These are phyloP conservation scores for Lycorma delicatula DNA, from an alignment of 1,140 invertebrate genomes.

Conservation along the genomic window DNA sequence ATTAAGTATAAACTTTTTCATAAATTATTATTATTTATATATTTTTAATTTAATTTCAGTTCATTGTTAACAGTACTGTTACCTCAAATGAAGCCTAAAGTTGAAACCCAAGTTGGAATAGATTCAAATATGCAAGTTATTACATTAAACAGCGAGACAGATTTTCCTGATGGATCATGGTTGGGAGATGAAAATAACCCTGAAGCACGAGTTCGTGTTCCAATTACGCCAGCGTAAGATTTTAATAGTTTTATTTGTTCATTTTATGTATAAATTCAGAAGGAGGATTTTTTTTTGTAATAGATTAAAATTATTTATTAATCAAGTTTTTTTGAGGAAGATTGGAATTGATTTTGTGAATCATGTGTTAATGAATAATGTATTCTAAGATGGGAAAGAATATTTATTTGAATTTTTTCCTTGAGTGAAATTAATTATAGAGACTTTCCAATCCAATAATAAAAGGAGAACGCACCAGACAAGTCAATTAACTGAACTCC, in stretches of 20 bases:
- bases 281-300: neutral
- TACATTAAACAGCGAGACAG: conserved; percentile 36
- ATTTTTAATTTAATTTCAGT: too few relatives aligned
- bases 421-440: too few relatives aligned
- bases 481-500: too few relatives aligned
- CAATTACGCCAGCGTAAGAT: conserved; percentile 42
- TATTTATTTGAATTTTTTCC: too few relatives aligned
- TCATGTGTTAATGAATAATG: too few relatives aligned
- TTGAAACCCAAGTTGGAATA: conserved; percentile 16
- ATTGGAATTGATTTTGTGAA: too few relatives aligned
- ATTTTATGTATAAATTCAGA: neutral
- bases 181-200: conserved; percentile 45
- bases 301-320: neutral
- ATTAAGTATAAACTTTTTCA: too few relatives aligned
- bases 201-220: conserved; percentile 43
- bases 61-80: conserved; percentile 2
- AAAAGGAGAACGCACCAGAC: too few relatives aligned
- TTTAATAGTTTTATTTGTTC: conserved; percentile 3
- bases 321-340: conserved; percentile 12
- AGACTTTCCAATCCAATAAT: too few relatives aligned
- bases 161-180: conserved; percentile 47
- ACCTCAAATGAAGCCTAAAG: conserved; percentile 6
- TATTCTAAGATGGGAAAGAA: too few relatives aligned
- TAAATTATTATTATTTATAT: too few relatives aligned
- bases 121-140: conserved; percentile 31